A percentile compares a stretch with the other conserved stretches of the same genome.
Evolutionary conservation across 2,888 invertebrate species (phyloP).

Genomic region (Yponomeuta evonymella): DNA sequence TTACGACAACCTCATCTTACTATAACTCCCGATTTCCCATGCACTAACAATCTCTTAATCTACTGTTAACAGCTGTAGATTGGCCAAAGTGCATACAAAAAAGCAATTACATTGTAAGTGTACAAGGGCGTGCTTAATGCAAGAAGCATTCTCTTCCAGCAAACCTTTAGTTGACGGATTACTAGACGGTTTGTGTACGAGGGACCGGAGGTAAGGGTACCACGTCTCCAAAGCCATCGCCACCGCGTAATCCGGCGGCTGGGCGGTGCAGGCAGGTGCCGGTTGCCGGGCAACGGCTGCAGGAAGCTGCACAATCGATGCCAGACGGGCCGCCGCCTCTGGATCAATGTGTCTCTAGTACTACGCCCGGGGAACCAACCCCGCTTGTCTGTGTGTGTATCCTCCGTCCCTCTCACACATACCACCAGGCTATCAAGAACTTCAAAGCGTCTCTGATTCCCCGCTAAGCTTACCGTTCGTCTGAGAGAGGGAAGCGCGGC

Average conservation of each 20-base stretch:
- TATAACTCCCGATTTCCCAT: no score
- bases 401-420: constrained; percentile 29
- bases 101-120: no score
- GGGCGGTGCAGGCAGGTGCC: constrained; percentile 51
- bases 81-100: no score
- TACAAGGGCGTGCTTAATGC: no score
- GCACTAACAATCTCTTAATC: no score
- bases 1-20: no score
- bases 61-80: no score
- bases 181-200: no score
- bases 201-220: no score
- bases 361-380: constrained; percentile 61
- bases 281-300: constrained; percentile 68
- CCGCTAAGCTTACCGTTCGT: not conserved
- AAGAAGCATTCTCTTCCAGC: no score
- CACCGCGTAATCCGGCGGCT: constrained; percentile 19
- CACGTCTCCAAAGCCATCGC: not conserved
- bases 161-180: no score
- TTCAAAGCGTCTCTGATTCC: not conserved
- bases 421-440: constrained; percentile 9
- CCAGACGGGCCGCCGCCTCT: constrained; percentile 61
- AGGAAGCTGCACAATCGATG: constrained; percentile 76
- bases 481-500: constrained; percentile 30
- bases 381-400: constrained; percentile 42
- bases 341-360: constrained; percentile 77